Conservation (phyloP, 2,797 vertebrate genomes). For the Bucorvus abyssinicus region DNA sequence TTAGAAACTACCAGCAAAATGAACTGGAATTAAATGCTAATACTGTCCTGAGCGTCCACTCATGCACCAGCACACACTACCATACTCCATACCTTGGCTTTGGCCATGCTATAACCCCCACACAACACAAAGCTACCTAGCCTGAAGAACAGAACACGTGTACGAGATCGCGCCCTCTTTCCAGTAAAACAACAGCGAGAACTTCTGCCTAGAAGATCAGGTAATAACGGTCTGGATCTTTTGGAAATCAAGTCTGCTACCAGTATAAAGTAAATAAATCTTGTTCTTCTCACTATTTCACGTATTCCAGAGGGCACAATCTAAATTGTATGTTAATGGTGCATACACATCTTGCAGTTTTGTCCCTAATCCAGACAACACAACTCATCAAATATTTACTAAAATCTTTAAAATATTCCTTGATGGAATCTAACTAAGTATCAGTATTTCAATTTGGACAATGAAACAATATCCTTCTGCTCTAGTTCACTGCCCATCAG, state of each 20-base stretch:
- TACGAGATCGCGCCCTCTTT: neutral
- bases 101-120: neutral
- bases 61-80: accelerated
- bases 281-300: neutral
- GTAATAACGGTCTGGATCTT: neutral
- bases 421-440: neutral
- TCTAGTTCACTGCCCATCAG: neutral
- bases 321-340: neutral
- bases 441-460: neutral
- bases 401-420: neutral
- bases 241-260: neutral
- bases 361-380: neutral
- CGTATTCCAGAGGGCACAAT: neutral
- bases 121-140: neutral
- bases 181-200: neutral
- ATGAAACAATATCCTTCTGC: neutral
- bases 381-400: neutral
- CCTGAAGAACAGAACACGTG: neutral
- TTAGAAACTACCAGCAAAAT: neutral
- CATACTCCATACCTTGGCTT: neutral
- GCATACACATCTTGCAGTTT: neutral
- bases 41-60: neutral
- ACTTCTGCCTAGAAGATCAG: neutral
- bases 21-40: neutral
- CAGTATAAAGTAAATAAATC: neutral